Conservation (phyloP, 53 echinoderm and acorn worm species). For the Antedon mediterranea region DNA sequence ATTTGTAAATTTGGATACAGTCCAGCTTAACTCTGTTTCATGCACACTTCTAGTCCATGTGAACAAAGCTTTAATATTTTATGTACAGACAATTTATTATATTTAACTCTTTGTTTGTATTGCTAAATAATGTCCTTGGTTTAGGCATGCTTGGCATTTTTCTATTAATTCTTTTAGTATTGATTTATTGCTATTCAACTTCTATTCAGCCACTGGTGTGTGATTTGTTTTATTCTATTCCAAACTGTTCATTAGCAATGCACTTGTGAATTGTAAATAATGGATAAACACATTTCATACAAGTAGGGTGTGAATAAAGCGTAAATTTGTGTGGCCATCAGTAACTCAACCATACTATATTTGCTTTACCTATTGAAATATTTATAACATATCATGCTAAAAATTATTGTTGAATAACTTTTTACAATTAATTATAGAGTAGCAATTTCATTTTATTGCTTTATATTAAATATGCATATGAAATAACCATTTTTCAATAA, state of each 20-base stretch:
- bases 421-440: no score
- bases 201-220: neutral
- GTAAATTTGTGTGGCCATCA: neutral
- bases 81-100: no score
- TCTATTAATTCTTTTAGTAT: neutral
- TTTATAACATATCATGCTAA: no score
- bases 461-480: no score
- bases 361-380: neutral
- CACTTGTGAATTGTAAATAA: slow-evolving; percentile 1
- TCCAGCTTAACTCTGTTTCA: no score
- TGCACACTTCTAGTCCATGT: no score
- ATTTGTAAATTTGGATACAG: no score
- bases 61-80: no score
- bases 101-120: no score
- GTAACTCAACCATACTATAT: neutral
- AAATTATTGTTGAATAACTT: no score
- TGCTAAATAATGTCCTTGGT: neutral
- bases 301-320: neutral
- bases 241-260: neutral
- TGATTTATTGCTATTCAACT: neutral
- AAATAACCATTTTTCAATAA: no score
- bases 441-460: no score
- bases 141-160: neutral
- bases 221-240: neutral
- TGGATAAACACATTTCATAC: neutral